phyloP scores from a whole-genome alignment of 2,888 invertebrate species.

The Lamproptera curius region DNA sequence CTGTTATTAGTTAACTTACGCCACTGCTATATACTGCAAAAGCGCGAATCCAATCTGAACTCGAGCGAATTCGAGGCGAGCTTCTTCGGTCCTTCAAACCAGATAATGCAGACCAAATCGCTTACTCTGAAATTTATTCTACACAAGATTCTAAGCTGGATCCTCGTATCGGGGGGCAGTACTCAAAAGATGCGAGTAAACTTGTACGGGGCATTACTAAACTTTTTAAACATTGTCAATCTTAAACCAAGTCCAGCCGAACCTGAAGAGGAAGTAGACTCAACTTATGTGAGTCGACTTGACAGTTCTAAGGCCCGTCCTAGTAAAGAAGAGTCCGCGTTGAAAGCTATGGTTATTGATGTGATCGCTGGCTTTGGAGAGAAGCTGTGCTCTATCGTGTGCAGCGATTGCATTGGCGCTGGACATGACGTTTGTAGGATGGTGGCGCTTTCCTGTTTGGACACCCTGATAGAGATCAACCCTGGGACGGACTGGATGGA shows the following conservation, averaged over 20 bases:
- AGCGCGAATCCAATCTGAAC: slow-evolving; percentile 58
- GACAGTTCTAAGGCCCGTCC: slow-evolving; percentile 75
- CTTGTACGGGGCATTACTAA: slow-evolving; percentile 89
- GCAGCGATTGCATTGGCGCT: slow-evolving; percentile 90
- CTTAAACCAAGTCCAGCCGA: slow-evolving; percentile 63
- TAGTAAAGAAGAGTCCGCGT: slow-evolving; percentile 50
- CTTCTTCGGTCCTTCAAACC: slow-evolving; percentile 65
- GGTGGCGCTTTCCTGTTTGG: slow-evolving; percentile 89
- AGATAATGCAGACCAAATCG: slow-evolving; percentile 80
- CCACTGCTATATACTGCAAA: slow-evolving; percentile 80
- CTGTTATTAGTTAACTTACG: slow-evolving; percentile 88
- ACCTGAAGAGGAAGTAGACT: slow-evolving; percentile 54
- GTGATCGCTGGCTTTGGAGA: slow-evolving; percentile 86
- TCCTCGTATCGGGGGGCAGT: slow-evolving; percentile 86
- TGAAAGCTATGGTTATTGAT: slow-evolving; percentile 63
- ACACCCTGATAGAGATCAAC: slow-evolving; percentile 87
- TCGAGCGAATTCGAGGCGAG: slow-evolving; percentile 60
- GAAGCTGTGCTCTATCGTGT: slow-evolving; percentile 86
- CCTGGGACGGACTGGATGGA: slow-evolving; percentile 79
- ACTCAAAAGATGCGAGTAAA: slow-evolving; percentile 92
- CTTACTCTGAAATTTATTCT: slow-evolving; percentile 84
- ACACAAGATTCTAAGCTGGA: slow-evolving; percentile 89
- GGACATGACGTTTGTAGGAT: slow-evolving; percentile 93
- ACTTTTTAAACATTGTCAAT: slow-evolving; percentile 87
- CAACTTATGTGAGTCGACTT: slow-evolving; percentile 81